Evolutionary conservation across 2,888 invertebrate species (phyloP), one percentile per base, ranked within the genome.

Genomic region (Calliopum simillimum): DNA sequence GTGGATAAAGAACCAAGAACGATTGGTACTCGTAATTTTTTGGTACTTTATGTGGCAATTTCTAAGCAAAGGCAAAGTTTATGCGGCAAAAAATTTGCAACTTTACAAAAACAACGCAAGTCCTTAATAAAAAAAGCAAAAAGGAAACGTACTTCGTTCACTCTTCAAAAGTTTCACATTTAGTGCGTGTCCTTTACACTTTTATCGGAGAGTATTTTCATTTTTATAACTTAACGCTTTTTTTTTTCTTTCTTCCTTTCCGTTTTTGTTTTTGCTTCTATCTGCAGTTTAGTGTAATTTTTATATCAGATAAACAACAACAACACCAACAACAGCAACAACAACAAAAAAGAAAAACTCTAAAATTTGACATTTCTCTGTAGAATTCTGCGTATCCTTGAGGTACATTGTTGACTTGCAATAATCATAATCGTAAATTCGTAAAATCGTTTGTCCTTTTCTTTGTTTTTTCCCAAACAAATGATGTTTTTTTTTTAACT

Each of bases 361-460:
- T 33, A 33, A 33, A 43, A 41, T 59, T 19, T 59, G 59, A 43
- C 41, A 59, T 59, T 59, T 41, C 33, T 6, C n/a, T 33, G 69
- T 69, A 33, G 41, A 12, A 14, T 49, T 3, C 51, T 53, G 53
- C n/a, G 21, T 33, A 41, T 53, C 65, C 25, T 65, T 65, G 44
- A 65, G 75, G 72, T 73, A 75, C 73, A 77, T 77, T 77, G 76
- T 80, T 76, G 80, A 80, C 80, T 80, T 80, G 80, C 79, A 80
- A 80, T 80, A 80, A 80, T 80, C 80, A 79, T 80, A 80, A 80
- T 80, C 80, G 80, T 80, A 80, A 80, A 80, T 80, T 80, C 79
- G 76, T 79, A 77, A 80, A 78, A 33, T 59, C 59, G 59, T 59
- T 59, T 33, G 33, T 43, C 59, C 41, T 59, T 59, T 59, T 33